Evolutionary conservation across 2,113 vertebrate genomes (phyloP), one percentile per base, ranked within the genome.

Genomic region (Lampris megalopsis): DNA sequence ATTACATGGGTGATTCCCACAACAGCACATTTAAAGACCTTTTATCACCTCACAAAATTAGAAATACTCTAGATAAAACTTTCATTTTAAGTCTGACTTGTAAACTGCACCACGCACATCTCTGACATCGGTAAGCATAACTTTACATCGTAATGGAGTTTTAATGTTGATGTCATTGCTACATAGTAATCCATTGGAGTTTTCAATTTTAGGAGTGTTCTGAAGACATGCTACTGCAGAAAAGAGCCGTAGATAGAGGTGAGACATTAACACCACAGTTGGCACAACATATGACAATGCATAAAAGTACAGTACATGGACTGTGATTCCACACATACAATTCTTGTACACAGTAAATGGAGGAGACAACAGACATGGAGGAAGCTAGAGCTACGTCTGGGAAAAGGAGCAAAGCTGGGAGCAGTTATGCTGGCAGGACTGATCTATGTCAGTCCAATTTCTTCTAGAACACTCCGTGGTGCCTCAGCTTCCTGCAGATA

Each of bases 361-460:
- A 79, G 60, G 52, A 49, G 75, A 80, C 50, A 41, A 47, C 37
- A 79, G 75, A 75, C 80, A 8, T 36, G 59, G 64, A 80, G 68
- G 57, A 63, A 47, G 48, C 50, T 71, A 76, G 74, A 82, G 81
- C 62, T 58, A 69, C 38, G 59, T 64, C 58, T 58, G 81, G 63
- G 40, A 24, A 59, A 57, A 41, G n/a, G 47, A 54, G 35, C 58
- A 35, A 43, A 5, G 66, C 36, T 1, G 68, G 9, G 59, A 52
- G 36, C 54, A 13, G 3, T 0, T 45, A 13, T 13, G 63, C 35
- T 40, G 24, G 11, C 6, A 48, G 35, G 1, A n/a, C 7, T 91
- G 90, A 59, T 82, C 93, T 97, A 99, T 97, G 97, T 99, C 94
- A 99, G 95, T 37, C 97, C 97, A 86, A 98, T 98, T 91, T 99